Evolutionary conservation across 2,888 invertebrate genomes (phyloP).

Genomic region (Brenthis hecate): DNA sequence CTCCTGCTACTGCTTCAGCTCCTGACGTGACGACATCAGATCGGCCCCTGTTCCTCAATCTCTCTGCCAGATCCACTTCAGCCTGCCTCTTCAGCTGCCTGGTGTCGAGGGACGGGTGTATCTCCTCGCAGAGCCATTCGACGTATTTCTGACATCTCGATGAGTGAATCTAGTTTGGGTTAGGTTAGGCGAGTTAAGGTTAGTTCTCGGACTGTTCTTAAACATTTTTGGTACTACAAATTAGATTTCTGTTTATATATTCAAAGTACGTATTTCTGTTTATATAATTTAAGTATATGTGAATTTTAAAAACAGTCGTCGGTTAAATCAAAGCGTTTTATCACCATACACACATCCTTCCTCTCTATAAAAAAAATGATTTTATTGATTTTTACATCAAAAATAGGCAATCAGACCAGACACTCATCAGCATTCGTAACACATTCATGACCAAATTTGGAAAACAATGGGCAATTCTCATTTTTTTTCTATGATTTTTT

Average conservation of each 20-base stretch:
- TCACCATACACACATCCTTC: constrained; percentile 33
- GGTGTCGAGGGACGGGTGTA: constrained; percentile 90
- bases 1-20: constrained; percentile 88
- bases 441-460: constrained; percentile 36
- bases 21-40: constrained; percentile 67
- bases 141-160: constrained; percentile 92
- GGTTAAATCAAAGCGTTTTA: constrained; percentile 36
- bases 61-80: constrained; percentile 66
- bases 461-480: constrained; percentile 39
- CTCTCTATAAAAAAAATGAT: constrained; percentile 16
- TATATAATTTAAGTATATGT: not conserved
- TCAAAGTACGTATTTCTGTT: not conserved
- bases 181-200: constrained; percentile 75
- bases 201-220: constrained; percentile 48
- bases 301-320: constrained; percentile 33
- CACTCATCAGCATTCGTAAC: constrained; percentile 32
- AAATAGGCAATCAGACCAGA: constrained; percentile 32
- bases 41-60: constrained; percentile 60
- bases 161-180: constrained; percentile 91
- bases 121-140: constrained; percentile 90
- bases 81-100: constrained; percentile 70
- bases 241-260: not conserved
- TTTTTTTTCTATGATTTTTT: constrained; percentile 40
- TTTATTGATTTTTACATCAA: constrained; percentile 31
- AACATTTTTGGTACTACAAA: constrained; percentile 6